Percentiles rank a stretch among this genome's conserved stretches.
Conservation (phyloP, 2,888 invertebrate genomes). For the Drosophila lacicola region DNA sequence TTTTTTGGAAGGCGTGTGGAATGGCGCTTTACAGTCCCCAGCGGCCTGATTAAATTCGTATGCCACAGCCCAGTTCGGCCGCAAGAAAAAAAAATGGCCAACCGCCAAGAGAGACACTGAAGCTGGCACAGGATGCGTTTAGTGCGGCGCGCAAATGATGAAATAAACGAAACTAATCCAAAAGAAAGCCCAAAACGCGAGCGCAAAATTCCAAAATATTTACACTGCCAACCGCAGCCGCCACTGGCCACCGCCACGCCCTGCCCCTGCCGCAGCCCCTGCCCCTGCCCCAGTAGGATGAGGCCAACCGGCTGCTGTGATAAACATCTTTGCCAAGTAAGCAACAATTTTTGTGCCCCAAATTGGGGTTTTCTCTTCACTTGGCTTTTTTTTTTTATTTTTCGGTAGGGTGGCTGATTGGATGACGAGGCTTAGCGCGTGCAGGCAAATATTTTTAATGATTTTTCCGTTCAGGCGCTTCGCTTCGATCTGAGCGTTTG, state of each 20-base stretch:
- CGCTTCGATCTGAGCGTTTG: constrained; percentile 59
- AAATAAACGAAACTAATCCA: constrained; percentile 80
- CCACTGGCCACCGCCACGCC: constrained; percentile 24
- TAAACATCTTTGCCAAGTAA: constrained; percentile 84
- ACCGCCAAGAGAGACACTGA: constrained; percentile 42
- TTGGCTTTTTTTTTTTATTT: constrained; percentile 16
- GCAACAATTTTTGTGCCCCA: constrained; percentile 83
- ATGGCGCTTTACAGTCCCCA: constrained; percentile 75
- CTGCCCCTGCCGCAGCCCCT: background rate
- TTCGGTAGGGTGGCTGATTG: constrained; percentile 66
- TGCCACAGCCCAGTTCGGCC: constrained; percentile 23
- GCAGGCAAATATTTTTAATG: constrained; percentile 80
- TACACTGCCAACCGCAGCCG: constrained; percentile 68
- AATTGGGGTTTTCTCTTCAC: constrained; percentile 75
- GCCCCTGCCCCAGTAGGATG: constrained; percentile 15
- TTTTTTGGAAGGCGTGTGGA: constrained; percentile 1
- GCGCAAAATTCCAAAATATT: constrained; percentile 71
- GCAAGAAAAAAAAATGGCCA: constrained; percentile 43
- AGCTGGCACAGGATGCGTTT: constrained; percentile 65
- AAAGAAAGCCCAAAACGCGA: constrained; percentile 72
- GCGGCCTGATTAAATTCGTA: constrained; percentile 78
- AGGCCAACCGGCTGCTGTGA: constrained; percentile 66
- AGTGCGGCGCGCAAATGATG: constrained; percentile 75
- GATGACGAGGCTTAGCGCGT: constrained; percentile 79
- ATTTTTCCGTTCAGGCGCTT: constrained; percentile 57